Conservation (phyloP, 1,140 invertebrate genomes). For the Carcinoscorpius rotundicauda region DNA sequence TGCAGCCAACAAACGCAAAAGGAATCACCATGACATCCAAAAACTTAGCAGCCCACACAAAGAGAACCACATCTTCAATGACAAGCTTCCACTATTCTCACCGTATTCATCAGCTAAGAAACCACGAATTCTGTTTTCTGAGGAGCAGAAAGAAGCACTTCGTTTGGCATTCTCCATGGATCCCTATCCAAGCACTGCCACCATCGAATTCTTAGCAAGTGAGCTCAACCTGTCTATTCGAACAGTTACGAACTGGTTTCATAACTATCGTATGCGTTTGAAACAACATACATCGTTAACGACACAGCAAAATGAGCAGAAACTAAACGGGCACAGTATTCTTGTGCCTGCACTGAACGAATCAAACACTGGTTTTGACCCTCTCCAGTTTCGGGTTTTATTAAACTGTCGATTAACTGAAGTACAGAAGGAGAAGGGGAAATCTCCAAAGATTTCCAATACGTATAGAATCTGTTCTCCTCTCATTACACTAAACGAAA, state of each 20-base stretch:
- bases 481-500: slow-evolving; percentile 6
- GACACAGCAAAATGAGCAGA: slow-evolving; percentile 32
- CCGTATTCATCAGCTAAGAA: slow-evolving; percentile 54
- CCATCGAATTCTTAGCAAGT: slow-evolving; percentile 85
- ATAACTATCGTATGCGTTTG: slow-evolving; percentile 95
- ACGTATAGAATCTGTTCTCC: not conserved
- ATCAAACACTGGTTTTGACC: slow-evolving; percentile 50
- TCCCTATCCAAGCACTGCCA: slow-evolving; percentile 89
- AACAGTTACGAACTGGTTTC: slow-evolving; percentile 99
- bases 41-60: too few relatives aligned
- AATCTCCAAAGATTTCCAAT: too few relatives aligned
- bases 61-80: too few relatives aligned
- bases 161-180: slow-evolving; percentile 86
- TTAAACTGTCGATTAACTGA: slow-evolving; percentile 55
- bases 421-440: slow-evolving; percentile 29
- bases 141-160: slow-evolving; percentile 95
- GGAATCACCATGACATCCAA: not conserved
- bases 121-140: slow-evolving; percentile 89
- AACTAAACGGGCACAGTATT: slow-evolving; percentile 13
- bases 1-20: slow-evolving; percentile 19
- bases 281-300: slow-evolving; percentile 63
- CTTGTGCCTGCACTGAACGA: slow-evolving; percentile 7
- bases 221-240: slow-evolving; percentile 83
- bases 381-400: slow-evolving; percentile 73
- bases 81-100: slow-evolving; percentile 12